phyloP scores from a whole-genome alignment of 2,888 invertebrate genomes.

The Sminthurinus aureus region DNA sequence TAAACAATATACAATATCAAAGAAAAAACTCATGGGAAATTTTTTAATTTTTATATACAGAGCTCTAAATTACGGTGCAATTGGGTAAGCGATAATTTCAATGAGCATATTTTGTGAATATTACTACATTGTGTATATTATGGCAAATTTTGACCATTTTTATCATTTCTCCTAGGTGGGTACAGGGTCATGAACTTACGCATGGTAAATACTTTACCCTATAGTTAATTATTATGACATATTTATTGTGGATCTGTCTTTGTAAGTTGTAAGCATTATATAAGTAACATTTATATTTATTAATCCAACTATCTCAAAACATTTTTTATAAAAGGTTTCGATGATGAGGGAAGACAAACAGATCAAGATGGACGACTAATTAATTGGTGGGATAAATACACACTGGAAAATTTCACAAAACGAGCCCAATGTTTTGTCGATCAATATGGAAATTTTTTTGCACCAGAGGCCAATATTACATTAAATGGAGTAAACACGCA shows the following conservation, averaged over 20 bases:
- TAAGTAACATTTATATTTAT: too few species aligned
- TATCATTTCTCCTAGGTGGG: conserved; percentile 46
- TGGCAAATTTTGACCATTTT: too few species aligned
- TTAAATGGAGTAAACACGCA: too few species aligned
- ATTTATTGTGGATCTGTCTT: too few species aligned
- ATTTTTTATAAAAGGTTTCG: not conserved
- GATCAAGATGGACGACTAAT: conserved; percentile 89
- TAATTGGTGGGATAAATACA: conserved; percentile 90
- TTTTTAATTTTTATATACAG: conserved; percentile 35
- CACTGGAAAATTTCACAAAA: conserved; percentile 78
- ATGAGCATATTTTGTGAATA: too few species aligned
- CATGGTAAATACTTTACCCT: conserved; percentile 65
- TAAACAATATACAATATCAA: too few species aligned
- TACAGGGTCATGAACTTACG: conserved; percentile 66
- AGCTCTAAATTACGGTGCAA: conserved; percentile 57
- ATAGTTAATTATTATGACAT: too few species aligned
- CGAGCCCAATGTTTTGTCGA: conserved; percentile 90
- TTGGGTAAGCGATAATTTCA: conserved; percentile 44
- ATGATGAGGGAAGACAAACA: conserved; percentile 78
- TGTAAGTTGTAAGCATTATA: too few species aligned
- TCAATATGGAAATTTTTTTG: conserved; percentile 90
- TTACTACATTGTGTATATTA: too few species aligned
- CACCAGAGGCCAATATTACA: conserved; percentile 71
- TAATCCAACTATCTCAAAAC: too few species aligned
- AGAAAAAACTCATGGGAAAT: too few species aligned